A percentile compares a stretch with the other conserved stretches of the same genome.
Conservation (phyloP, 2,797 vertebrate species). For the Pterois miles region DNA sequence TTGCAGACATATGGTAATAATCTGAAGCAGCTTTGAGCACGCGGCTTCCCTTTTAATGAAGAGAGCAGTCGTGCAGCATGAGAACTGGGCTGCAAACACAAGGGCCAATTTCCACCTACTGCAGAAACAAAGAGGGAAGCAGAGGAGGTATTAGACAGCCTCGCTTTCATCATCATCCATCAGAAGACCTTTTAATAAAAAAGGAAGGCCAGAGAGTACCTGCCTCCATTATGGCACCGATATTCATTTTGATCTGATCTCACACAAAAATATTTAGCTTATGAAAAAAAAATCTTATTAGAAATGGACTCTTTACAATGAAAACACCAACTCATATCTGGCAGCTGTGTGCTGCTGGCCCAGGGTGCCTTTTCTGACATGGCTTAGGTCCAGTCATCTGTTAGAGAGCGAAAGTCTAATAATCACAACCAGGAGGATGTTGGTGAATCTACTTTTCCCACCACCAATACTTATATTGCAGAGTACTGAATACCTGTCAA, state of each 20-base stretch:
- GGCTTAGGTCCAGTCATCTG: neutral
- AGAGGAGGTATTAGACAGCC: conserved; percentile 25
- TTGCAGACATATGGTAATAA: conserved; percentile 86
- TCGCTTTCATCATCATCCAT: conserved; percentile 61
- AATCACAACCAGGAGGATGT: conserved; percentile 4
- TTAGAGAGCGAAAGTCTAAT: conserved; percentile 6
- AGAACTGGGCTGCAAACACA: conserved; percentile 66
- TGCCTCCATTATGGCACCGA: neutral
- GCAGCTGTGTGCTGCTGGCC: conserved; percentile 12
- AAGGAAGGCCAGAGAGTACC: conserved; percentile 22
- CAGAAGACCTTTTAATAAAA: conserved; percentile 37
- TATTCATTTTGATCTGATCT: conserved; percentile 15
- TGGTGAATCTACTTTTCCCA: neutral
- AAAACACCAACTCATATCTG: conserved; percentile 17
- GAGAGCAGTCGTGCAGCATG: conserved; percentile 72
- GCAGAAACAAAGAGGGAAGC: conserved; percentile 61
- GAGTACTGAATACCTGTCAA: neutral
- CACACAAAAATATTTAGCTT: neutral
- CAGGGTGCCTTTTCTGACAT: neutral
- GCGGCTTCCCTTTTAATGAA: conserved; percentile 82
- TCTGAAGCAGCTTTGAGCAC: conserved; percentile 81
- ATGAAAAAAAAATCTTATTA: neutral
- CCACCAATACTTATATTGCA: neutral
- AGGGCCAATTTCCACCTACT: conserved; percentile 75
- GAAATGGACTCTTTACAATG: conserved; percentile 2